A percentile compares a stretch with the other conserved stretches of the same genome.
Conservation (phyloP, 2,113 vertebrate genomes). For the Campylomormyrus tamandua region DNA sequence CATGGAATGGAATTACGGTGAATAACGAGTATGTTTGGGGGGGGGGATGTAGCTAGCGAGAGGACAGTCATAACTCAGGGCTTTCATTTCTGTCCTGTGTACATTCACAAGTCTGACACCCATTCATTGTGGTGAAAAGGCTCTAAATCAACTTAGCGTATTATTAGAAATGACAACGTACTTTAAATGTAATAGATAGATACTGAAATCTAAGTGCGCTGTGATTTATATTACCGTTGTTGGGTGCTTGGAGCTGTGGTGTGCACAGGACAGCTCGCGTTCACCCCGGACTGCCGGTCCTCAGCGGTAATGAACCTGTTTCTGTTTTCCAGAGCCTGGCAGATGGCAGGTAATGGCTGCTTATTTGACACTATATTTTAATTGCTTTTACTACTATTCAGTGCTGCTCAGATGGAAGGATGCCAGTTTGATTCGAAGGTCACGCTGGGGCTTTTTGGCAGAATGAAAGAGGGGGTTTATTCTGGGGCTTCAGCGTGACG, state of each 20-base stretch:
- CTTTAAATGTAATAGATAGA: not conserved
- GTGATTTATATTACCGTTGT: not conserved
- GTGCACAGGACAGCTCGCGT: slow-evolving; percentile 29
- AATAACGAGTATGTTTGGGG: not conserved
- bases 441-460: slow-evolving; percentile 24
- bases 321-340: slow-evolving; percentile 30
- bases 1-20: not conserved
- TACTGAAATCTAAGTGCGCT: not conserved
- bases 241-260: slow-evolving; percentile 16
- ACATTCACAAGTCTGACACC: not conserved
- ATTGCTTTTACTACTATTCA: slow-evolving; percentile 32
- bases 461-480: not conserved
- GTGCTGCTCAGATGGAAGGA: slow-evolving; percentile 31
- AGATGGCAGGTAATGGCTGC: slow-evolving; percentile 43
- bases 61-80: not conserved
- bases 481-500: not conserved
- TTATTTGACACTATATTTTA: slow-evolving; percentile 46
- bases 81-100: not conserved
- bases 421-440: slow-evolving; percentile 36
- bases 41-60: not conserved
- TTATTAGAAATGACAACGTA: slow-evolving; percentile 20
- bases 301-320: slow-evolving; percentile 42
- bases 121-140: slow-evolving; percentile 17
- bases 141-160: slow-evolving; percentile 16
- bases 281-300: slow-evolving; percentile 39